Percentiles rank a stretch among this genome's conserved stretches.
These are phyloP conservation scores for Drosophila neocordata DNA, from an alignment of 1,140 invertebrate species.

Conservation along the genomic window DNA sequence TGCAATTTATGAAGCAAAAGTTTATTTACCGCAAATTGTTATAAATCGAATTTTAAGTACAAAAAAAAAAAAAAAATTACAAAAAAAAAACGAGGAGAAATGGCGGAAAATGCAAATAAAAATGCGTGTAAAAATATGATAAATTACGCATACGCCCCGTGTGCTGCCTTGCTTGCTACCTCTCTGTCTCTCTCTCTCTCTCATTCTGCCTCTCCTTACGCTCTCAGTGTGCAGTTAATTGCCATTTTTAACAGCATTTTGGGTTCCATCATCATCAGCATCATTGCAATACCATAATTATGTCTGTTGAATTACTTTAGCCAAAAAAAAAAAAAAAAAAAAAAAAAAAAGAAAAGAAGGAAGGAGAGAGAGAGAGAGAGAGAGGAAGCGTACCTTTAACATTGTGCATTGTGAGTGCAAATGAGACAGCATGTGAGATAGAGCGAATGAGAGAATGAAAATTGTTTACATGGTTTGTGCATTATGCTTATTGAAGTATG, in stretches of 20 bases:
- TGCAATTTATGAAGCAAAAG: slow-evolving; percentile 60
- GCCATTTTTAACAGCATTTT: slow-evolving; percentile 61
- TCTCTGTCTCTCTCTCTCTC: slow-evolving; percentile 6
- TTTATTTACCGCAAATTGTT: slow-evolving; percentile 75
- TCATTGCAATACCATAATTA: slow-evolving; percentile 42
- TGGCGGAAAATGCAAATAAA: slow-evolving; percentile 58
- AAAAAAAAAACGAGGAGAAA: slow-evolving; percentile 4
- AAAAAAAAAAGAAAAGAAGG: no score
- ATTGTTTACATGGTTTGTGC: slow-evolving; percentile 15
- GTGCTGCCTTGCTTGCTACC: background rate
- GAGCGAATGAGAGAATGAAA: background rate
- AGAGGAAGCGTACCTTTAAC: background rate
- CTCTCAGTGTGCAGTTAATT: slow-evolving; percentile 57
- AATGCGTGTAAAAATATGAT: slow-evolving; percentile 64
- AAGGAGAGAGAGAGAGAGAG: background rate
- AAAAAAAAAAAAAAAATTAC: background rate
- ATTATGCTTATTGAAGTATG: slow-evolving; percentile 25
- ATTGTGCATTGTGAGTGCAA: background rate
- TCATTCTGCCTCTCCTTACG: slow-evolving; percentile 3
- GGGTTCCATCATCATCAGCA: slow-evolving; percentile 26
- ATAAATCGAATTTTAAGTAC: slow-evolving; percentile 75
- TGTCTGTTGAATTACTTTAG: slow-evolving; percentile 7
- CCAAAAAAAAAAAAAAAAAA: background rate
- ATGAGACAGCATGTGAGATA: background rate
- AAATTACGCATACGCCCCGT: slow-evolving; percentile 65